phyloP scores from a whole-genome alignment of 2,888 invertebrate genomes.

The Perithous albicinctus region DNA sequence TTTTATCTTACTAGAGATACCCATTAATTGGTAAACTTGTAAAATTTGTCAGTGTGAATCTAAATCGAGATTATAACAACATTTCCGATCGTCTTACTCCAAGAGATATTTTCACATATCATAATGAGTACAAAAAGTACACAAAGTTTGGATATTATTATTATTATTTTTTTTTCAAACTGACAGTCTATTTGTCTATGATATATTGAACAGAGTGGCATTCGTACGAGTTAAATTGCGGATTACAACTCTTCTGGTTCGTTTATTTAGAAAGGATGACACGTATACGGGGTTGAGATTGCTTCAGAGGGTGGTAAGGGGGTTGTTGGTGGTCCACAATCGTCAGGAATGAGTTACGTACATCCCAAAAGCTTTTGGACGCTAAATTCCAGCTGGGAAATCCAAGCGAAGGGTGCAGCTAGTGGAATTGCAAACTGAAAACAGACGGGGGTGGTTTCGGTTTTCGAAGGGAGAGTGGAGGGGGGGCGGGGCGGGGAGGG shows the following conservation, averaged over 20 bases:
- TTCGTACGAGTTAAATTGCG: slow-evolving; percentile 13
- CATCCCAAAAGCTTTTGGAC: slow-evolving; percentile 31
- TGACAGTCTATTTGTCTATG: no score
- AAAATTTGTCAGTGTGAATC: no score
- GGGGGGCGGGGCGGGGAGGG: background rate
- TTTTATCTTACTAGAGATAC: no score
- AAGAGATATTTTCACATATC: no score
- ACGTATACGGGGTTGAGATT: slow-evolving; percentile 7
- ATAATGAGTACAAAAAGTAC: no score
- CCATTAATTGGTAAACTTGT: no score
- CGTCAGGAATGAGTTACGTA: slow-evolving; percentile 61
- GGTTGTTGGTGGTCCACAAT: slow-evolving; percentile 41
- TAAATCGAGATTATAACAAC: no score
- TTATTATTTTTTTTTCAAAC: no score
- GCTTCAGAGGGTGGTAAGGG: slow-evolving; percentile 1
- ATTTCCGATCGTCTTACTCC: no score
- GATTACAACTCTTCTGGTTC: slow-evolving; percentile 17
- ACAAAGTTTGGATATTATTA: no score
- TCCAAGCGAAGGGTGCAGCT: slow-evolving; percentile 32
- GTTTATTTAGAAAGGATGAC: slow-evolving; percentile 10
- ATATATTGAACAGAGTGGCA: background rate
- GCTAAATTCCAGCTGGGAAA: slow-evolving; percentile 55
- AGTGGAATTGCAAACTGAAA: slow-evolving; percentile 58
- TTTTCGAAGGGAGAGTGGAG: background rate
- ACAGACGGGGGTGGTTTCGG: slow-evolving; percentile 55